Evolutionary conservation across 53 echinoderm and acorn worm species (phyloP).

Genomic region (Hippasteria phrygiana): DNA sequence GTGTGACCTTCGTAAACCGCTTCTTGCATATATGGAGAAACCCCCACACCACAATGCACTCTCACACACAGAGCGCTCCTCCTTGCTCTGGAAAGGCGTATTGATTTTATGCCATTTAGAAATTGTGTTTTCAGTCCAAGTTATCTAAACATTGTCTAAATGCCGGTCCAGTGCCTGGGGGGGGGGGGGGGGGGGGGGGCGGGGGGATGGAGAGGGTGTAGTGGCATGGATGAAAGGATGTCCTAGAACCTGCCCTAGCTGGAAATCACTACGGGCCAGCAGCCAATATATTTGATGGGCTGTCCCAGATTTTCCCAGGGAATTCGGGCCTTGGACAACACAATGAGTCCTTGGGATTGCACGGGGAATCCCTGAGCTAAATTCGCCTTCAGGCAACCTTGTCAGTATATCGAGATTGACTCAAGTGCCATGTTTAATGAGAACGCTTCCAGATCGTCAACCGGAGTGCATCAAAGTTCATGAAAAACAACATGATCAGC

Average conservation of each 20-base stretch:
- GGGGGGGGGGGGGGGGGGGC: background rate
- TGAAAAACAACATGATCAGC: background rate
- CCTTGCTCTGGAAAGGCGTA: conserved; percentile 15
- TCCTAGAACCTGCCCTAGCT: background rate
- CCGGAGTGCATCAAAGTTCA: background rate
- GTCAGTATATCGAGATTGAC: background rate
- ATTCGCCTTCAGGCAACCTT: background rate
- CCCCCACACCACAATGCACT: too few relatives aligned
- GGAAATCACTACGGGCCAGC: background rate
- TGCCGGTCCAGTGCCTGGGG: background rate
- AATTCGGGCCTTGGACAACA: background rate
- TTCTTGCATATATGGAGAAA: too few relatives aligned
- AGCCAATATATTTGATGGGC: conserved; percentile 17
- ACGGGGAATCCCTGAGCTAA: background rate
- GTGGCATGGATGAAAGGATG: background rate
- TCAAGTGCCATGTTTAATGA: background rate
- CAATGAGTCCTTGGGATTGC: background rate
- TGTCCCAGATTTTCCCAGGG: background rate
- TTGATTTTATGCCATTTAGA: conserved; percentile 56
- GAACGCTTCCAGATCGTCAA: background rate
- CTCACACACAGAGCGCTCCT: too few relatives aligned
- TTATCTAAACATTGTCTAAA: conserved; percentile 46
- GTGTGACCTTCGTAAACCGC: too few relatives aligned
- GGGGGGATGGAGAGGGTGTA: background rate
- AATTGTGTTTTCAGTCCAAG: conserved; percentile 27